phyloP scores from a whole-genome alignment of 1,140 invertebrate species.

The Vollenhovia emeryi region DNA sequence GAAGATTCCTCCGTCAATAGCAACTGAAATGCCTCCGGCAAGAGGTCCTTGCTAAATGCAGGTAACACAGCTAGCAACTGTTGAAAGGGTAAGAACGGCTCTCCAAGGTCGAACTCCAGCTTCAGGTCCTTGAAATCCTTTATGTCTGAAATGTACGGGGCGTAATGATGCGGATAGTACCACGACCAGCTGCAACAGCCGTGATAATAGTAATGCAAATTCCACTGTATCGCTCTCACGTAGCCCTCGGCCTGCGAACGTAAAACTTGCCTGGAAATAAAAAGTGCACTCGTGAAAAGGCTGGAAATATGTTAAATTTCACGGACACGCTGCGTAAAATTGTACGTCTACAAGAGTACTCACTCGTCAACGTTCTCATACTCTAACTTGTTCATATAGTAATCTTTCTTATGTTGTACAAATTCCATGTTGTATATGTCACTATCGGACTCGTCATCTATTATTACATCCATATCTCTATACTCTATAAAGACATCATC shows the following conservation, averaged over 20 bases:
- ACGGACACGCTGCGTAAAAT: background rate
- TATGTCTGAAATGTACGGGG: constrained; percentile 97
- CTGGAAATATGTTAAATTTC: background rate
- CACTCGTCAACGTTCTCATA: constrained; percentile 90
- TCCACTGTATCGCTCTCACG: constrained; percentile 98
- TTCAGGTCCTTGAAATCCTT: constrained; percentile 91
- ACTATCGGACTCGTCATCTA: constrained; percentile 76
- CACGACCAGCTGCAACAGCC: constrained; percentile 99
- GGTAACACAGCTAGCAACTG: constrained; percentile 97
- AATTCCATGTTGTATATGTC: constrained; percentile 91
- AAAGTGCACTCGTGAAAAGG: constrained; percentile 21
- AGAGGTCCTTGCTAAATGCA: constrained; percentile 91
- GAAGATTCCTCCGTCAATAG: constrained; percentile 94
- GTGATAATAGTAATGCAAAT: constrained; percentile 98
- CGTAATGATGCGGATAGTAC: constrained; percentile 99
- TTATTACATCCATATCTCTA: constrained; percentile 32
- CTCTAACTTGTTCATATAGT: constrained; percentile 96
- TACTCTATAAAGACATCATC: constrained; percentile 49
- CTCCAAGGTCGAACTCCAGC: constrained; percentile 92
- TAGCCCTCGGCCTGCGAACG: constrained; percentile 94
- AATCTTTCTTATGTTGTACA: constrained; percentile 93
- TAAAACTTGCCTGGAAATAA: constrained; percentile 89
- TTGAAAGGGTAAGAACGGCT: constrained; percentile 97
- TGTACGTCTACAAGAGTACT: constrained; percentile 75
- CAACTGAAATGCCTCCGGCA: constrained; percentile 93